Evolutionary conservation across 2,113 vertebrate genomes (phyloP), one percentile per base, ranked within the genome.

Genomic region (Ictidomys tridecemlineatus): DNA sequence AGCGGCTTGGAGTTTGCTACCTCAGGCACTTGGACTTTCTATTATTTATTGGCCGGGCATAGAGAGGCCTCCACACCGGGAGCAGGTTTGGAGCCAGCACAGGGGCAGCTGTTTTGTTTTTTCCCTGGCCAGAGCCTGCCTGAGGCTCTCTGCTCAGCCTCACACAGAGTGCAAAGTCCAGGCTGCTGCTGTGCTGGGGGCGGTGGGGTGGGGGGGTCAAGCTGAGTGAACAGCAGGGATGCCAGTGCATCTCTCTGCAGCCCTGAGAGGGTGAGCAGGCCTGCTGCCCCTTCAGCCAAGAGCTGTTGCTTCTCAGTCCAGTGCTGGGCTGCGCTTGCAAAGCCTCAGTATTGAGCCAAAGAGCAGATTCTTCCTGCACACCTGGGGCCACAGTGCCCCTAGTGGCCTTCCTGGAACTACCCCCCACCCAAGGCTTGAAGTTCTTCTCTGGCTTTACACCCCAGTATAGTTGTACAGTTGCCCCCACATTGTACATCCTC

Each of bases 11-110:
- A 87, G 98, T 91, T 18, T 16, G 6, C 98, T 98, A 93, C 98
- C 87, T 58, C 4, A 0, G 96, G 95, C 95, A 74, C 96, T 94
- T 96, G 67, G 97, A 90, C 98, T 97, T 93, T 98, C 94, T 92
- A 61, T 98, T 98, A 98, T 98, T 98, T 98, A 98, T 98, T 22
- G 67, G 82, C 5, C 0, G 3, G 0, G 67, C 0, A 11, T 76
- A 48, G 96, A 11, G n/a, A 94, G 69, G 63, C 84, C 0, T 37
- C 96, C 97, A 98, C 85, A 22, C 32, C 32, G 65, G 73, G 63
- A 97, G 80, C 8, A 0, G 85, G 61, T 65, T 34, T 69, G 67
- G 58, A 26, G 65, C 86, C 56, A 84, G 56, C 56, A 8, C 2
- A 8, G 65, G 77, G 80, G 39, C 76, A 91, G 87, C 77, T 76